Base-by-base conservation (phyloP, 2,888 invertebrate species). In the Fragum sueziense region DNA sequence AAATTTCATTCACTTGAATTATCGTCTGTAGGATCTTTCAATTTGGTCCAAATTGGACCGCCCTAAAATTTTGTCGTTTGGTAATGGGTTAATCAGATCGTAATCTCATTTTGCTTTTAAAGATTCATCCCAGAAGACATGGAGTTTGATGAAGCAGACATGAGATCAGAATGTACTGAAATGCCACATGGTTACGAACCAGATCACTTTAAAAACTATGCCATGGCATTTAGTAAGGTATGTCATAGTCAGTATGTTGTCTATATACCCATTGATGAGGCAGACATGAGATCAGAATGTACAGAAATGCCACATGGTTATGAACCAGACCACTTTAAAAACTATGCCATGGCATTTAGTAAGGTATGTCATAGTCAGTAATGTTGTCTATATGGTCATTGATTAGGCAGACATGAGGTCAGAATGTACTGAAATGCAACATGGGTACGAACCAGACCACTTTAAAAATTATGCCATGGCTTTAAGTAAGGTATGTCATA, bases 391-490 rank as follows among this genome's bases (percentile, higher is more conserved):
- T n/a, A n/a, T n/a, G n/a, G n/a, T n/a, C n/a, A n/a, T n/a, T n/a
- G n/a, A n/a, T n/a, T n/a, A n/a, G n/a, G n/a, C 29, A 29, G 65
- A 65, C 41, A 65, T 41, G 65, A 65, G 65, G 34, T 65, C 65
- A 11, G 65, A 65, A 41, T 65, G 65, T 65, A 34, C 22, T 22
- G 65, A 65, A 37, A 41, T 65, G 96, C 97, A 97, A 0, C 94
- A 94, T 0, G 96, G 95, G 85, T 99, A 98, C 92, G 95, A 96
- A 91, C 98, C 98, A 0, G 95, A 96, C 31, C 94, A 95, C 85
- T 98, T 98, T 91, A 96, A 96, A 0, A 98, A 97, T 0, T 96
- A 97, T 0, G 98, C 99, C 0, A 93, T 99, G 74, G 97, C 97
- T 91, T 97, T 98, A 93, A 97, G 96, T 0, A 97, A 97, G 94